Conservation (phyloP, 2,888 invertebrate species). For the Drosophila pegasa region DNA sequence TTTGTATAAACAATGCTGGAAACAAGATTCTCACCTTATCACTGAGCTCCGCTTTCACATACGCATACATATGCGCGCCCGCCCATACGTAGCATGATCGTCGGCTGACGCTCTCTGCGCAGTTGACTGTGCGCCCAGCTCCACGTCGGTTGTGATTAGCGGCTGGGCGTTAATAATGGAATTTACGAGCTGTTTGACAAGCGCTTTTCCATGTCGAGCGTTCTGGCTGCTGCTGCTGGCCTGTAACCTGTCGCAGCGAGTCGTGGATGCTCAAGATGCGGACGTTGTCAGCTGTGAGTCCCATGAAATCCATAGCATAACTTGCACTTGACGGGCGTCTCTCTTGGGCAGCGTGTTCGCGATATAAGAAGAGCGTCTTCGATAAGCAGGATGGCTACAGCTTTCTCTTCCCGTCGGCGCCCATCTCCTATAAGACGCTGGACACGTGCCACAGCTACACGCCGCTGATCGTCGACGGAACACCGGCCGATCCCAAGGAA, state of each 20-base stretch:
- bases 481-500: conserved; percentile 74
- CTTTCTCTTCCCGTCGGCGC: conserved; percentile 44
- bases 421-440: conserved; percentile 35
- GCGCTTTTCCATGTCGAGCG: not conserved
- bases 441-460: conserved; percentile 62
- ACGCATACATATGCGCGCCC: not conserved
- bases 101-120: not conserved
- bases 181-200: conserved; percentile 5
- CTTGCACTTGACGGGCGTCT: not conserved
- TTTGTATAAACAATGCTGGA: conserved; percentile 13
- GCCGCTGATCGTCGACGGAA: conserved; percentile 85
- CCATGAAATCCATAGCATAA: too few relatives aligned
- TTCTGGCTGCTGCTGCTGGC: conserved; percentile 11
- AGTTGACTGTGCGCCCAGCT: conserved; percentile 10
- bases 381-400: conserved; percentile 61
- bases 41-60: not conserved
- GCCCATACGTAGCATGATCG: not conserved
- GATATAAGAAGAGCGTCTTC: conserved; percentile 64
- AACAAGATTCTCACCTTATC: conserved; percentile 47
- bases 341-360: conserved; percentile 50
- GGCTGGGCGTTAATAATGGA: conserved; percentile 15
- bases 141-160: conserved; percentile 12
- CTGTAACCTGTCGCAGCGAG: not conserved
- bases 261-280: conserved; percentile 39
- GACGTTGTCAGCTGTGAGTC: conserved; percentile 54